phyloP scores from a whole-genome alignment of 1,140 invertebrate species.

The Nephila pilipes region DNA sequence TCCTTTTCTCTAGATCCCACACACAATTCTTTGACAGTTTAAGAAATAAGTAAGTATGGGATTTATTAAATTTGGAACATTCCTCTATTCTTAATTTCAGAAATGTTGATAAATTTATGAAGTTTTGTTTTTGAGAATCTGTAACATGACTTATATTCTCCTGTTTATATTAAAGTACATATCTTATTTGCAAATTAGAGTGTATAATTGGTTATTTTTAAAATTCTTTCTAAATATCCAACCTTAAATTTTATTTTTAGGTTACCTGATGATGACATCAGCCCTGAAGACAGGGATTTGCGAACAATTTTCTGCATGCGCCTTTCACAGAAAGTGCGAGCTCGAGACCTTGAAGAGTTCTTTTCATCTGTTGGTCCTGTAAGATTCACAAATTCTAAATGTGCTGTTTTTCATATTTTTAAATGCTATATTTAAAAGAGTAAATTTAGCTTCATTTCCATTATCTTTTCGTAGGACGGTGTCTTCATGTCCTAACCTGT shows the following conservation, averaged over 20 bases:
- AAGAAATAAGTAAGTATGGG: slow-evolving; percentile 58
- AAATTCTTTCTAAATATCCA: neutral
- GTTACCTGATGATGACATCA: slow-evolving; percentile 86
- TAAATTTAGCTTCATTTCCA: slow-evolving; percentile 30
- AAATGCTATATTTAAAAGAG: neutral
- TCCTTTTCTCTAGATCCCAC: slow-evolving; percentile 17
- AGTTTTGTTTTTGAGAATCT: too few relatives aligned
- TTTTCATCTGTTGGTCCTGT: slow-evolving; percentile 99
- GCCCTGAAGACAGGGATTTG: slow-evolving; percentile 98
- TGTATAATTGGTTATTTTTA: neutral
- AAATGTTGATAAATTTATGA: neutral
- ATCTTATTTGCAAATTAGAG: too few relatives aligned
- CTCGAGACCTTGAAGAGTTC: slow-evolving; percentile 98
- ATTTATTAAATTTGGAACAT: neutral
- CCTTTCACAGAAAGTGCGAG: slow-evolving; percentile 94
- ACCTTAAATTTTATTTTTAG: slow-evolving; percentile 57
- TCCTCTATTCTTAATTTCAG: neutral
- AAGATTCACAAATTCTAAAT: slow-evolving; percentile 53
- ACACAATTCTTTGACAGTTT: slow-evolving; percentile 67
- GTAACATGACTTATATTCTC: too few relatives aligned
- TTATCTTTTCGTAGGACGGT: slow-evolving; percentile 46
- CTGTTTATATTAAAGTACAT: too few relatives aligned
- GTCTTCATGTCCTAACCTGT: slow-evolving; percentile 53
- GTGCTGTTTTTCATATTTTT: neutral
- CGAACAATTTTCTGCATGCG: slow-evolving; percentile 99